Base-by-base conservation (phyloP, 2,888 invertebrate genomes). In the Digitonthophagus gazella region DNA sequence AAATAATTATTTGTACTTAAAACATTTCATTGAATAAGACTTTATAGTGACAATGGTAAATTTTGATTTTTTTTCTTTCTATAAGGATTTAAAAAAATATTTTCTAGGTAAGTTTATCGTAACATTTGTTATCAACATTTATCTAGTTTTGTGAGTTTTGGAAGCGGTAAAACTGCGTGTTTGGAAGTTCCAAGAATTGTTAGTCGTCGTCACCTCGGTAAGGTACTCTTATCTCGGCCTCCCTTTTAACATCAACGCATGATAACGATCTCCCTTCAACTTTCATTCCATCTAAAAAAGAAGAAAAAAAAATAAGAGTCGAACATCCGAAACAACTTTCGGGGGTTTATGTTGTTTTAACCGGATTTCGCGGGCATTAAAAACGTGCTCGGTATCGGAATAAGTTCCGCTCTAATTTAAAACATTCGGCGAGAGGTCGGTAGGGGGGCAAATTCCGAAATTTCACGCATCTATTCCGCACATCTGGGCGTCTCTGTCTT, bases 391-490 rank as follows among this genome's bases (percentile, higher is more conserved):
- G 28, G 28, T 44, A 44, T 44, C 28, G 28, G 11, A 44, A 44
- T 44, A 44, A 44, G 28, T 44, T 44, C 28, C 28, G 28, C 28
- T 44, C 28, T 44, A 44, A 44, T 44, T 44, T 44, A 44, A 44
- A 44, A 44, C 28, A 44, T 44, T 44, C 28, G 28, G 6, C 28
- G 28, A 44, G 28, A 8, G 28, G 11, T 8, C 28, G 28, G 57
- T 57, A 15, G 16, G 57, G 57, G 57, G 57, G 57, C 14, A 16
- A 57, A 57, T 57, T 57, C 15, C 54, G n/a, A 65, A 65, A 65
- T 65, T 65, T 44, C 18, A 65, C 65, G 55, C 65, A 65, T 64
- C 64, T 64, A 15, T 15, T 15, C 64, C 54, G 54, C 19, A 55
- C 28, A 16, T 55, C 15, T 61, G 16, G 15, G 5, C 15, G 16